phyloP scores from a whole-genome alignment of 2,797 vertebrate species.

The Coilia nasus region DNA sequence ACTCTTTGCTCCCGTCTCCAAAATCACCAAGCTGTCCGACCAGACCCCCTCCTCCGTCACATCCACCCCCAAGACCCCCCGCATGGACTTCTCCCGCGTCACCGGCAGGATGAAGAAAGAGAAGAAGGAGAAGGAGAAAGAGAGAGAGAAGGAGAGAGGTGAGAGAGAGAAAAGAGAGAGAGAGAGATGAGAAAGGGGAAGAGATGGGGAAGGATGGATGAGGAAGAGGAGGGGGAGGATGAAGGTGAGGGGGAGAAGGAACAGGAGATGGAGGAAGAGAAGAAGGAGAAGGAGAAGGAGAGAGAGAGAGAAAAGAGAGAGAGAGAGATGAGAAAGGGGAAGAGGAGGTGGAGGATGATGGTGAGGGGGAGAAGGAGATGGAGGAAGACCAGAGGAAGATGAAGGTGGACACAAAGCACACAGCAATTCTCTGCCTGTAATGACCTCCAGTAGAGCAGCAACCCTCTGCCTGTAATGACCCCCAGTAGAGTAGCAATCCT shows the following conservation, averaged over 20 bases:
- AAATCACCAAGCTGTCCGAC: slow-evolving; percentile 84
- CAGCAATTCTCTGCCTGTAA: not conserved
- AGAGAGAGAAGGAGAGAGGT: slow-evolving; percentile 54
- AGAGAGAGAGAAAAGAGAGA: too few relatives aligned
- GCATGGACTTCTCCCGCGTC: slow-evolving; percentile 86
- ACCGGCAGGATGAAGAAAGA: slow-evolving; percentile 86
- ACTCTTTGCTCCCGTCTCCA: slow-evolving; percentile 89
- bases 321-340: too few relatives aligned
- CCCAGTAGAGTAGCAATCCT: not conserved
- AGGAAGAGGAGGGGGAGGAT: too few relatives aligned
- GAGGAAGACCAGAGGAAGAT: not conserved
- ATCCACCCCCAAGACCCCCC: slow-evolving; percentile 86
- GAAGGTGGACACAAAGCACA: slow-evolving; percentile 1
- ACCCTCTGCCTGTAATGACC: not conserved
- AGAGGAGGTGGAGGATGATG: too few relatives aligned
- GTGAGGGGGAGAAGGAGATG: too few relatives aligned
- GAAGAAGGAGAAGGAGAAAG: slow-evolving; percentile 80
- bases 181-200: too few relatives aligned
- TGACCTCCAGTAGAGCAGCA: not conserved
- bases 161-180: slow-evolving; percentile 8
- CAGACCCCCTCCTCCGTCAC: slow-evolving; percentile 82
- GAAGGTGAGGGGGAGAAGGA: too few relatives aligned
- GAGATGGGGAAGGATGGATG: too few relatives aligned
- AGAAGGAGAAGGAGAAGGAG: too few relatives aligned
- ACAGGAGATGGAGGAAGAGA: too few relatives aligned